These are phyloP conservation scores for Punctoribates punctum DNA, from an alignment of 2,888 invertebrate species.

Conservation along the genomic window DNA sequence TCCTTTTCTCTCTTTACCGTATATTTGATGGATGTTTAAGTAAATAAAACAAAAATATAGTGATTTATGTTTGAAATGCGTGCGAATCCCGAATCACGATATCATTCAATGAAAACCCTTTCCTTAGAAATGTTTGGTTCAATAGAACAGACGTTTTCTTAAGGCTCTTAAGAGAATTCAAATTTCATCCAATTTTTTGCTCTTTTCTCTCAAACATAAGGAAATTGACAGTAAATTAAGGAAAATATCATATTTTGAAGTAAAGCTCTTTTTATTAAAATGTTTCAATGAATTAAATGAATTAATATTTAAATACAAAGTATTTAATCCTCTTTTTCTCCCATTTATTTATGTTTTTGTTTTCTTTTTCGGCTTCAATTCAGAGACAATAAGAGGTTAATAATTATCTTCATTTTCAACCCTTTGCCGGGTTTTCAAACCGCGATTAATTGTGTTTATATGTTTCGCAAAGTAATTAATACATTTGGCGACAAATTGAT, in stretches of 20 bases:
- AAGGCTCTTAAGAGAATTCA: not conserved
- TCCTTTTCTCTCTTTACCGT: too few species aligned
- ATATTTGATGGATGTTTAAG: too few species aligned
- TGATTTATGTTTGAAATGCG: conserved; percentile 18
- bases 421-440: not conserved
- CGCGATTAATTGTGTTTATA: not conserved
- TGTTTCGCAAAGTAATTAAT: not conserved
- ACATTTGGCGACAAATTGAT: conserved; percentile 11
- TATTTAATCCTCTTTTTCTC: not conserved
- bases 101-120: not conserved
- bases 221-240: conserved; percentile 14
- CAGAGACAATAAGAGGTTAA: too few species aligned
- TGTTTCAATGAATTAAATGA: not conserved
- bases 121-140: not conserved
- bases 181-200: not conserved
- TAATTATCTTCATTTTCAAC: too few species aligned
- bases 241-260: not conserved
- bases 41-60: not conserved
- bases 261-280: not conserved
- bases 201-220: conserved; percentile 14
- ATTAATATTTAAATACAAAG: not conserved
- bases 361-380: not conserved
- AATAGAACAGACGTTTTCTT: not conserved
- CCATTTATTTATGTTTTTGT: not conserved
- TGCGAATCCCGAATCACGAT: conserved; percentile 18